These are phyloP conservation scores for Drosophila borborema DNA, from an alignment of 2,888 invertebrate species.

Conservation along the genomic window DNA sequence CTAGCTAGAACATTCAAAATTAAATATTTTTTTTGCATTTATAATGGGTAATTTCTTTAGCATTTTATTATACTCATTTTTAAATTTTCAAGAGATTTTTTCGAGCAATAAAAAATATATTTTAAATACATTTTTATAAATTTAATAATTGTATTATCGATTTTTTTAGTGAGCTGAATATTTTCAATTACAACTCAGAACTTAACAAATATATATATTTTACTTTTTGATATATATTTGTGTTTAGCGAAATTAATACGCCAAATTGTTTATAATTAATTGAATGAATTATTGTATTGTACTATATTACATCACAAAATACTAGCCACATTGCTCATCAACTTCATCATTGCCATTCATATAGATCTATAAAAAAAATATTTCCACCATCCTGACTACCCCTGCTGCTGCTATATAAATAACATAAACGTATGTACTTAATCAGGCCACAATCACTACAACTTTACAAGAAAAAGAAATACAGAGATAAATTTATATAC, in stretches of 20 bases:
- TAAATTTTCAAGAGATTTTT: too few relatives aligned
- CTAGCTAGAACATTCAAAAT: too few relatives aligned
- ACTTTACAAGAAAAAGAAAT: slow-evolving; percentile 56
- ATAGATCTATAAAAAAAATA: too few relatives aligned
- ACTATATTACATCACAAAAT: neutral
- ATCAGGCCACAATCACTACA: slow-evolving; percentile 77
- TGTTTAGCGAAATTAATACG: neutral
- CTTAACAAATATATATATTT: too few relatives aligned
- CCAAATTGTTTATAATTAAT: neutral
- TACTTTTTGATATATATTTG: too few relatives aligned
- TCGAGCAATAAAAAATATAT: too few relatives aligned
- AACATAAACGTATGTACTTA: slow-evolving; percentile 55
- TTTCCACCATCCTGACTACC: slow-evolving; percentile 22
- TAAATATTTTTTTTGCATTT: too few relatives aligned
- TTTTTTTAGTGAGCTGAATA: too few relatives aligned
- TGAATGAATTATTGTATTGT: neutral
- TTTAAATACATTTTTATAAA: too few relatives aligned
- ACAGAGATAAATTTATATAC: slow-evolving; percentile 61
- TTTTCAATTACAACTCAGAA: too few relatives aligned
- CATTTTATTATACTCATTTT: neutral
- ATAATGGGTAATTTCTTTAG: too few relatives aligned
- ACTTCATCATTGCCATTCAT: neutral
- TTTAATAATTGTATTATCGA: too few relatives aligned
- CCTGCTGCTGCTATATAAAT: slow-evolving; percentile 49
- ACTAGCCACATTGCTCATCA: neutral